Evolutionary conservation across 2,113 vertebrate genomes (phyloP).

Genomic region (Cyanoliseus patagonus): DNA sequence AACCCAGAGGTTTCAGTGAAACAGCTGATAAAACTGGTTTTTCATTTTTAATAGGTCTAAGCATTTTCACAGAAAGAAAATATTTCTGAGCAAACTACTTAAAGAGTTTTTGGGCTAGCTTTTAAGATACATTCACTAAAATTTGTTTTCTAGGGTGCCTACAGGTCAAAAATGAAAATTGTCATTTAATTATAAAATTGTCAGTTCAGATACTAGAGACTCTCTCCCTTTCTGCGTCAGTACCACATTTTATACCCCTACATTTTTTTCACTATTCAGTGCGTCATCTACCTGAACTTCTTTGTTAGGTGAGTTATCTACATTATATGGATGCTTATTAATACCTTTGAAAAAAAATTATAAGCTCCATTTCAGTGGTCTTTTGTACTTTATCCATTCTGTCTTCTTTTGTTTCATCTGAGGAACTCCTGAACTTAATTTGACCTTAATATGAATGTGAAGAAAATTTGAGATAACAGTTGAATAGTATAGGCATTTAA

Average conservation of each 20-base stretch:
- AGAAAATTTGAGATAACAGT: background rate
- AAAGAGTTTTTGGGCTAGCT: background rate
- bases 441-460: background rate
- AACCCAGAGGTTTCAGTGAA: background rate
- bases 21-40: background rate
- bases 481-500: background rate
- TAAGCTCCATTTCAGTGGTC: rapidly evolving
- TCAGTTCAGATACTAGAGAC: background rate
- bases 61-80: background rate
- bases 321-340: background rate
- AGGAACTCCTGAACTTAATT: background rate
- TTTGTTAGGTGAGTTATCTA: background rate
- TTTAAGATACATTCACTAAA: background rate
- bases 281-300: background rate
- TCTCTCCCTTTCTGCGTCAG: background rate
- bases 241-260: background rate
- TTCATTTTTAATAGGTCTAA: background rate
- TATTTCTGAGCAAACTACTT: background rate
- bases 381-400: background rate
- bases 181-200: background rate
- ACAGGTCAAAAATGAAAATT: background rate
- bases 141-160: background rate
- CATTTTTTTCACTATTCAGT: background rate
- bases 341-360: background rate
- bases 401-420: background rate